Base-by-base conservation (phyloP, 2,888 invertebrate genomes). In the Venustoraphidia nigricollis region DNA sequence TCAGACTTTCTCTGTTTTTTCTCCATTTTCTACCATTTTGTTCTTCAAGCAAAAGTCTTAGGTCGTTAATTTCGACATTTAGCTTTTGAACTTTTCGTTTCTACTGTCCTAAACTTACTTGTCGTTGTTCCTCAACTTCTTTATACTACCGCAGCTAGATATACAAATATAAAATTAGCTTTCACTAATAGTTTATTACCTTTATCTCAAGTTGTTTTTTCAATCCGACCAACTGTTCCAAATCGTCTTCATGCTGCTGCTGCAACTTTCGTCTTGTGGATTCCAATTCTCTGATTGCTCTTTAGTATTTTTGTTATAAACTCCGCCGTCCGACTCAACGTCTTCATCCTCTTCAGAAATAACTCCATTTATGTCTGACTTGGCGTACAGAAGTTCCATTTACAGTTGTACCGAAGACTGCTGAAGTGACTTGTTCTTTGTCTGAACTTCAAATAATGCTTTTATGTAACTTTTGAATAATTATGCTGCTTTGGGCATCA, bases 1-100 rank as follows among this genome's bases (percentile, higher is more conserved):
- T 94, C 93, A 66, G 93, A 93, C 66, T 91, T 92, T 59, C 93
- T 76, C 66, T 96, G 95, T 53, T 93, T 93, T 68, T 95, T 94
- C 70, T 97, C 96, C 44, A 96, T 73, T 95, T 95, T 54, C 95
- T 78, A 43, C 89, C 84, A 57, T 79, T 89, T 70, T 94, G 92
- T 70, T 94, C 93, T 63, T 95, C 94, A 48, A 94, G 76, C 56
- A 94, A 74, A 51, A 92, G 79, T 54, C 91, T 76, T 52, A 93
- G 69, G 68, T 96, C 96, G 60, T 91, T 92, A 80, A 91, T 84
- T 67, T 97, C 95, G 56, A 90, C 85, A 61, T 83, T 86, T 58
- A 92, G 73, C 63, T 93, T 92, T 66, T 90, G 87, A 48, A 88
- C 82, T 66, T 93, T 91, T 53, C 93, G 81, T 62, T 94, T 95